Evolutionary conservation across 1,140 invertebrate species (phyloP).

Genomic region (Brachionus manjavacas): DNA sequence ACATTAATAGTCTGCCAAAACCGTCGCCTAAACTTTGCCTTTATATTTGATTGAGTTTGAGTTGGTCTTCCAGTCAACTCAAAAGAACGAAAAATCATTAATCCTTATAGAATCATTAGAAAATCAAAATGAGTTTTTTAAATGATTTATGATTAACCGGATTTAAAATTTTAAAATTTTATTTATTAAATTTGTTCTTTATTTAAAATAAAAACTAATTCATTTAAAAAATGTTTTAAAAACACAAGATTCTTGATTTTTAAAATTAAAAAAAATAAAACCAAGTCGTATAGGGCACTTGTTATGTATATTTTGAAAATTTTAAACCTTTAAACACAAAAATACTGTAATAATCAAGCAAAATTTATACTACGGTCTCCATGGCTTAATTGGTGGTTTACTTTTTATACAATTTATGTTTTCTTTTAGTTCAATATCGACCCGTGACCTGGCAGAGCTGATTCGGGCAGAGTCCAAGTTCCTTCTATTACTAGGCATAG

Average conservation of each 20-base stretch:
- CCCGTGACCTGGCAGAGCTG: not conserved
- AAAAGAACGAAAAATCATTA: too few relatives aligned
- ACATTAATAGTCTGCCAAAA: too few relatives aligned
- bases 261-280: not conserved
- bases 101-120: too few relatives aligned
- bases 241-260: not conserved
- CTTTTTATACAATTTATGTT: not conserved
- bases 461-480: not conserved
- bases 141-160: too few relatives aligned
- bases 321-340: not conserved
- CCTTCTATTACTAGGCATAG: not conserved
- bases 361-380: not conserved
- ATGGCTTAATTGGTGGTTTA: slow-evolving; percentile 2
- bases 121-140: too few relatives aligned
- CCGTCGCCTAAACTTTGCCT: too few relatives aligned
- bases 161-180: too few relatives aligned
- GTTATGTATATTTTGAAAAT: not conserved
- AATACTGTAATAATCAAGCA: not conserved
- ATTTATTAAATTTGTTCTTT: too few relatives aligned
- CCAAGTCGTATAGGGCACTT: not conserved
- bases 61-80: too few relatives aligned
- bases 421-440: not conserved
- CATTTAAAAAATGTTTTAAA: not conserved
- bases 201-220: not conserved
- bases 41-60: too few relatives aligned